Base-by-base conservation (phyloP, 2,888 invertebrate genomes). In the Alentia gelatinosa region DNA sequence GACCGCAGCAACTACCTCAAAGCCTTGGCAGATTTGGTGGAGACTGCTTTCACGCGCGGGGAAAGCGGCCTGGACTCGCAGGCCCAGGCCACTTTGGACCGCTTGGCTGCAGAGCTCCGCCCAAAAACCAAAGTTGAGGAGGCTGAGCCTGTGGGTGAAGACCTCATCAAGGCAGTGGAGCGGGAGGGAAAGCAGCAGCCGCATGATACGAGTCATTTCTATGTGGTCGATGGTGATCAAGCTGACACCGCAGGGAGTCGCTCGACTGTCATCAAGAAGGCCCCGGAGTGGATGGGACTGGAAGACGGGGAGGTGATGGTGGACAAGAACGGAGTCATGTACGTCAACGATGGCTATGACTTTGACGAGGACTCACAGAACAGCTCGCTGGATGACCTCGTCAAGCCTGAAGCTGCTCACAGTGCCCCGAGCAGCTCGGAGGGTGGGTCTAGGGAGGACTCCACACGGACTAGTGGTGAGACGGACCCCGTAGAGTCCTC, bases 271-370 rank as follows among this genome's bases (percentile, higher is more conserved):
- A 37, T 89, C 1, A 68, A 89, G 30, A 89, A 75, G 26, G 68
- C 90, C 12, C 90, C 90, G 0, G 90, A 90, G 30, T 90, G 90
- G 90, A 90, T 90, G 90, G 63, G 40, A n/a, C 75, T 90, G 0
- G 40, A 90, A 33, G 90, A 90, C 19, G 90, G 74, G 33, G 75
- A 90, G 47, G 74, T 90, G 40, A 68, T 90, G 42, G 74, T 90
- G 40, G 90, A 90, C 42, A 79, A 63, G 42, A 68, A 90, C n/a
- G 90, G 90, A 0, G 26, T 90, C 47, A 90, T 90, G 42, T 90
- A 90, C 39, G 90, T 74, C 26, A 90, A 74, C 75, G 63, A 74
- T 26, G 90, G 89, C 37, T 89, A 42, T 15, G 90, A 90, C 47
- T 86, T 86, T 86, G 86, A 86, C 30, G 86, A 86, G 19, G 86